Base-by-base conservation (phyloP, 2,113 vertebrate genomes). In the Sylvietta virens region DNA sequence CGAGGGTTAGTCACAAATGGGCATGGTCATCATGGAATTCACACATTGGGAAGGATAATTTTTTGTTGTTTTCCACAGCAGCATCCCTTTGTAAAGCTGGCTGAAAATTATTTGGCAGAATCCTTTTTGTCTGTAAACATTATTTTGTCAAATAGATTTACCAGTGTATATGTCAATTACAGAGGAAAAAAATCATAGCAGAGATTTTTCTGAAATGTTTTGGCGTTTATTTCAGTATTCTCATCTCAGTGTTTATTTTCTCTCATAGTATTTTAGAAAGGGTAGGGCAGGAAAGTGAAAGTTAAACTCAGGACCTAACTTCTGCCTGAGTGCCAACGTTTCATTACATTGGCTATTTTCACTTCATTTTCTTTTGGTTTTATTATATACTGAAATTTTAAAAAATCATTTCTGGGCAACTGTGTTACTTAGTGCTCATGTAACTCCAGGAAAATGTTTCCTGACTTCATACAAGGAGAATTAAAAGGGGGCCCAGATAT, bases 1-100 rank as follows among this genome's bases (percentile, higher is more conserved):
- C 1, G 0, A 18, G 20, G 7, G 6, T 48, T 37, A 57, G 30
- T 48, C 74, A 81, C 28, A 30, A 61, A n/a, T 13, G 47, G 58
- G 39, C 15, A 60, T 0, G 0, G 62, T 58, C 64, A 67, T 48
- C n/a, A n/a, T n/a, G n/a, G n/a, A n/a, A n/a, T n/a, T n/a, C n/a
- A 23, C 28, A 10, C 13, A 1, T 1, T 22, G 19, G 61, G 35
- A 39, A 56, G 10, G 7, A 26, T 27, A 6, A 6, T n/a, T 2
- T 23, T 16, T 20, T 51, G n/a, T n/a, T 51, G 33, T 42, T 45
- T 9, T 21, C 0, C 28, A 40, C n/a, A 65, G 26, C 17, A 57
- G 3, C 15, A 2, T 58, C 69, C 10, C 27, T 65, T 72, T 57
- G 20, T 21, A 45, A 84, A 70, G 37, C 45, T 40, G 26, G 10